Base-by-base conservation (phyloP, 1,140 invertebrate species). In the Apis dorsata region DNA sequence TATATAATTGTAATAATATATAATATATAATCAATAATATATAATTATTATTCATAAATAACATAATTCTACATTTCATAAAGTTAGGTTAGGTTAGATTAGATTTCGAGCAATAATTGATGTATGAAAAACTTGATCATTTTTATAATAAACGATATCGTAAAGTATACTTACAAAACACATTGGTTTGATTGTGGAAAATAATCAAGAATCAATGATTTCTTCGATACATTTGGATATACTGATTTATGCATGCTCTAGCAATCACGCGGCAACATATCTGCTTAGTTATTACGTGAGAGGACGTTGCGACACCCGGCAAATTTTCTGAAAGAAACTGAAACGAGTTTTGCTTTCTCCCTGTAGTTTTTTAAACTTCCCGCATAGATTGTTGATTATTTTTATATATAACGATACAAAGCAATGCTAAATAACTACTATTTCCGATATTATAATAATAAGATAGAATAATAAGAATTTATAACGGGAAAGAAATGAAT, bases 261-360 rank as follows among this genome's bases (percentile, higher is more conserved):
- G n/a, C 66, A n/a, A 66, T 28, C 60, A 13, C 62, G 17, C 72
- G 19, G 69, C 62, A 66, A 81, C 62, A 55, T 85, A 74, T 79
- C 75, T 73, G 60, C 15, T 66, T 60, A 51, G 24, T 55, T 79
- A 85, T 88, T 87, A 77, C 84, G 73, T 85, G 81, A 89, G 78
- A 85, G 68, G 77, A 69, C 53, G 77, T 83, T 88, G 87, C 86
- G 73, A 85, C 79, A 87, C 72, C 15, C 75, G 57, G 79, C 75
- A 66, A 87, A 88, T 88, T 87, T 88, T 88, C 86, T 88, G 83
- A 87, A 81, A 85, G 59, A 85, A 62, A 76, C 21, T 63, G 70
- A 72, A 88, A 83, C 86, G 28, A 87, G 79, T 83, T 73, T 63
- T 87, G 79, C 86, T 85, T 88, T 88, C 86, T 87, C 86, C 75